Conservation (phyloP, 92 coral and sea anemone species). For the Paragorgia papillata region DNA sequence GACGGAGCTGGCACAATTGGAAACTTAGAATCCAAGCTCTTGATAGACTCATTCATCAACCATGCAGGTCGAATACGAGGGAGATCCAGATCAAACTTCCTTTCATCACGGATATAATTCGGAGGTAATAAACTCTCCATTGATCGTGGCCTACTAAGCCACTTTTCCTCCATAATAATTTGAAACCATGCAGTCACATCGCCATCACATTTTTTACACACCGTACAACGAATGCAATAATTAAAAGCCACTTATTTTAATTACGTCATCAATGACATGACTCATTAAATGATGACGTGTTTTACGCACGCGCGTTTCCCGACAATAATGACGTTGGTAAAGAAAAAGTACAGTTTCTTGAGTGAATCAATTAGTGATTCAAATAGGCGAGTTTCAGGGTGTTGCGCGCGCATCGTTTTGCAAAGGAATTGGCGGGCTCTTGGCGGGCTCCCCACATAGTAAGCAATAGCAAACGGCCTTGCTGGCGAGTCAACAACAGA, state of each 20-base stretch:
- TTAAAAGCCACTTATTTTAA: too few species aligned
- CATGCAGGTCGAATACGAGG: conserved; percentile 80
- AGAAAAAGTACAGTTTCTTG: too few species aligned
- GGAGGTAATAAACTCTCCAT: conserved; percentile 32
- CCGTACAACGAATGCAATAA: background rate
- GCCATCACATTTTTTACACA: conserved; percentile 5
- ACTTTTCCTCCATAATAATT: conserved; percentile 1
- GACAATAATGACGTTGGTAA: too few species aligned
- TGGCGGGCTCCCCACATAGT: too few species aligned
- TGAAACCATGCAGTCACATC: background rate
- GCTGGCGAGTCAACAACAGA: too few species aligned
- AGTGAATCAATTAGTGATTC: too few species aligned
- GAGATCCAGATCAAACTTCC: conserved; percentile 10
- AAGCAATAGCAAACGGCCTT: too few species aligned
- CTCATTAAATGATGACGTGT: conserved; percentile 9
- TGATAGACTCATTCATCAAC: conserved; percentile 72
- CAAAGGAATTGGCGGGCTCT: too few species aligned
- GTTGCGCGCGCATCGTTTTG: too few species aligned
- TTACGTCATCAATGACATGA: background rate
- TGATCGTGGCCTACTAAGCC: conserved; percentile 17
- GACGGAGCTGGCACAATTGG: conserved; percentile 92
- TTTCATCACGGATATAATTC: conserved; percentile 31
- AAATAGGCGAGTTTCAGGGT: too few species aligned
- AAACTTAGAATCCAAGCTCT: conserved; percentile 83
- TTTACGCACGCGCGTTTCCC: background rate